Percentiles rank a stretch among this genome's conserved stretches.
These are phyloP conservation scores for Habroteleia sp. DNA, from an alignment of 2,888 invertebrate genomes.

Conservation along the genomic window DNA sequence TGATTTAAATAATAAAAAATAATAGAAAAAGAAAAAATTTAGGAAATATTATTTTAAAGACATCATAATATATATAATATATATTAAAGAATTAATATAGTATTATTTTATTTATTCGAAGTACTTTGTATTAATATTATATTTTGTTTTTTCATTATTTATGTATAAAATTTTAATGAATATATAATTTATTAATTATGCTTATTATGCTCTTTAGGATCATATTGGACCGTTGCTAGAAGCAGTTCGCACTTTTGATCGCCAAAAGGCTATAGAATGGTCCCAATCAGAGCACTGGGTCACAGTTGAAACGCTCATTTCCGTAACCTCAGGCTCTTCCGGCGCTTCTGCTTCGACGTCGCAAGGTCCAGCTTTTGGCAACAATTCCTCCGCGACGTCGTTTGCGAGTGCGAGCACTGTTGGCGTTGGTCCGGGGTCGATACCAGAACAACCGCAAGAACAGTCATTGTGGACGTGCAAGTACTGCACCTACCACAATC, in stretches of 20 bases:
- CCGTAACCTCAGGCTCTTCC: conserved; percentile 82
- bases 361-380: conserved; percentile 69
- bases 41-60: no score
- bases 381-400: conserved; percentile 67
- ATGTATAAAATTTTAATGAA: no score
- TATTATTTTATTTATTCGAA: no score
- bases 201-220: no score
- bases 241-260: conserved; percentile 88
- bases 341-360: conserved; percentile 66
- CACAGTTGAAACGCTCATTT: conserved; percentile 90
- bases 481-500: conserved; percentile 96
- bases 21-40: no score
- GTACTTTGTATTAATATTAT: background rate
- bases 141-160: no score
- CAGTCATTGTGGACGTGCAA: conserved; percentile 92
- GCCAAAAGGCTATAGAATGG: conserved; percentile 88
- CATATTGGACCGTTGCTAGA: conserved; percentile 89
- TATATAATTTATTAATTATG: no score
- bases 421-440: conserved; percentile 75
- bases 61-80: no score
- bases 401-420: conserved; percentile 68
- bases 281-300: conserved; percentile 92
- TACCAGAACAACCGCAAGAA: conserved; percentile 73
- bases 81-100: no score
- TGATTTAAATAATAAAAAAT: no score